These are phyloP conservation scores for Hirudo medicinalis DNA, from an alignment of 1,140 invertebrate species.

Conservation along the genomic window DNA sequence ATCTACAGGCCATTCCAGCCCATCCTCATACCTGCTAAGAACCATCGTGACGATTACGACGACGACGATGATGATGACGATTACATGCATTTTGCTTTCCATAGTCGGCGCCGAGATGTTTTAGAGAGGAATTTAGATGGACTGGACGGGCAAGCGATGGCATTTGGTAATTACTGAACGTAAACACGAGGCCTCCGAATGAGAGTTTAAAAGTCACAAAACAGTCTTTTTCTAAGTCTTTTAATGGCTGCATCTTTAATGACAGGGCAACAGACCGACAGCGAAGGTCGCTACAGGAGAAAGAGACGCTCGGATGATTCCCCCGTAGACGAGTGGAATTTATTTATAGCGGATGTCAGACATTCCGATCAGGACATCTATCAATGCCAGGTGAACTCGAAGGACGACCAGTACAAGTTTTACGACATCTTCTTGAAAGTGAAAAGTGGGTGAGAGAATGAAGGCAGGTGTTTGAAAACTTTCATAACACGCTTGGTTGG, in stretches of 20 bases:
- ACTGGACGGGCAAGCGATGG: too few relatives aligned
- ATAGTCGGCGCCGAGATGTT: too few relatives aligned
- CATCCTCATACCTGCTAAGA: too few relatives aligned
- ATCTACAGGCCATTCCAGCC: background rate
- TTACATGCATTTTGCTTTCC: too few relatives aligned
- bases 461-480: too few relatives aligned
- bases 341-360: background rate
- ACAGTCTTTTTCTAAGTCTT: background rate
- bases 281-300: background rate
- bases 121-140: too few relatives aligned
- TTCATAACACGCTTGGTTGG: too few relatives aligned
- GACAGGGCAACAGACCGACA: background rate
- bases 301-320: background rate
- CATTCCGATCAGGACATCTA: constrained; percentile 1
- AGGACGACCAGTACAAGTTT: constrained; percentile 7
- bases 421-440: constrained; percentile 12
- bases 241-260: background rate
- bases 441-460: background rate
- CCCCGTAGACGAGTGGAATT: background rate
- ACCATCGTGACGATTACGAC: too few relatives aligned
- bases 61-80: too few relatives aligned
- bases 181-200: too few relatives aligned
- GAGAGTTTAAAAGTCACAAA: constrained; percentile 1
- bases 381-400: constrained; percentile 6
- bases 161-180: too few relatives aligned